Percentiles rank a stretch among this genome's conserved stretches.
Evolutionary conservation across 2,797 vertebrate species (phyloP).

Genomic region (Xyrichtys novacula): DNA sequence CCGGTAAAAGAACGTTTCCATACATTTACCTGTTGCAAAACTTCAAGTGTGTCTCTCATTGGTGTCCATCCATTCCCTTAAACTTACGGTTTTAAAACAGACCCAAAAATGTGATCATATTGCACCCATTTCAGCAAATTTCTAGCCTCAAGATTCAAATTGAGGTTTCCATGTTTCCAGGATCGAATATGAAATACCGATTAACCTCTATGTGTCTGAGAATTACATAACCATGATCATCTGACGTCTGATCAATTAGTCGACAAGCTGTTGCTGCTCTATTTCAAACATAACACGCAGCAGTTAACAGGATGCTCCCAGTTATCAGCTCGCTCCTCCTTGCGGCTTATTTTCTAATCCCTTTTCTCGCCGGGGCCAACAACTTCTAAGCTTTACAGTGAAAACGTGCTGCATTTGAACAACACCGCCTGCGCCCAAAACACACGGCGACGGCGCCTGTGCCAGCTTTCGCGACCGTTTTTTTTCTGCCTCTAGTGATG

Average conservation of each 20-base stretch:
- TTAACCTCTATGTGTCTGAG: background rate
- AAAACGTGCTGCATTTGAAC: background rate
- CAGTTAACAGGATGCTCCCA: background rate
- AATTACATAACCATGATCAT: background rate
- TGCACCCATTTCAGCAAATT: too few species aligned
- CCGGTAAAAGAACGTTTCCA: too few species aligned
- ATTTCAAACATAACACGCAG: background rate
- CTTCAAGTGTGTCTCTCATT: too few species aligned
- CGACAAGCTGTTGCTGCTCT: background rate
- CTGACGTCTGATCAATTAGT: background rate
- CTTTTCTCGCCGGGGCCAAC: background rate
- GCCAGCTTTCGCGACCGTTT: conserved; percentile 16
- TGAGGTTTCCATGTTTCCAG: background rate
- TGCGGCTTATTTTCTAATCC: conserved; percentile 4
- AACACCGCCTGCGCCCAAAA: conserved; percentile 17
- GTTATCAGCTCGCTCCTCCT: background rate
- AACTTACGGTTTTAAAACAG: too few species aligned
- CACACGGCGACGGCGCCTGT: conserved; percentile 7
- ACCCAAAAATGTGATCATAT: too few species aligned
- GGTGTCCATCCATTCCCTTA: too few species aligned
- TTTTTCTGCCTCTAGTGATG: conserved; percentile 45
- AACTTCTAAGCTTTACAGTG: background rate
- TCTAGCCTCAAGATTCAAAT: too few species aligned
- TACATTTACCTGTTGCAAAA: too few species aligned
- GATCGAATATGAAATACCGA: too few species aligned